Base-by-base conservation (phyloP, 2,113 vertebrate species). In the Chitala chitala region DNA sequence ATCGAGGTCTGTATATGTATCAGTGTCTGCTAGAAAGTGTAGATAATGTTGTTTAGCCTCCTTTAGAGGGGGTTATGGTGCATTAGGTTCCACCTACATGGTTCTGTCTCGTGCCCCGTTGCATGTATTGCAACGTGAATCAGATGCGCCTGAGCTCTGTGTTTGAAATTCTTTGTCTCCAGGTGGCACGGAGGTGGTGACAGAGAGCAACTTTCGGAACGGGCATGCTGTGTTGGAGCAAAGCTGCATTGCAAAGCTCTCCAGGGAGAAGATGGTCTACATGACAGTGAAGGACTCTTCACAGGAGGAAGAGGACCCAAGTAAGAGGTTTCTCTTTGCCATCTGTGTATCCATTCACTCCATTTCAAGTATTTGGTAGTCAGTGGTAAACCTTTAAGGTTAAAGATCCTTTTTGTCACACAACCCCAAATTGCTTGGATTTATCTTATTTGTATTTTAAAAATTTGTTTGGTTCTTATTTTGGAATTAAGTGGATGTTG, bases 181-280 rank as follows among this genome's bases (percentile, higher is more conserved):
- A 95, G 94, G 94, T 76, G 93, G 93, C 78, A 95, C 92, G 75
- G 94, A 94, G 88, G 93, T 94, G 78, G 92, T 95, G 77, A 93
- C 91, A 22, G 94, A 94, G 76, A 90, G 91, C 65, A 93, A 94
- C 68, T 92, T 94, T 44, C 91, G 92, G 71, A 94, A 87, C 79
- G 92, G 93, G 72, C 92, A 94, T 80, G 83, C 89, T 68, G 89
- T 94, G 75, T 87, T 94, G 84, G 91, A 94, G 77, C 92, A 92
- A 84, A 90, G 88, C 68, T 59, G 85, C 20, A 82, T 92, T 80
- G 90, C 86, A 61, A 90, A 92, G 83, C 84, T 92, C 77, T 89
- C 91, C 40, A 85, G 91, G 81, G 92, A 95, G 80, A 95, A 95
- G 85, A 94, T 94, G 93, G 92, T 95, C 84, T 94, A 94, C 82